Conservation (phyloP, 2,113 vertebrate genomes). For the Castor canadensis region DNA sequence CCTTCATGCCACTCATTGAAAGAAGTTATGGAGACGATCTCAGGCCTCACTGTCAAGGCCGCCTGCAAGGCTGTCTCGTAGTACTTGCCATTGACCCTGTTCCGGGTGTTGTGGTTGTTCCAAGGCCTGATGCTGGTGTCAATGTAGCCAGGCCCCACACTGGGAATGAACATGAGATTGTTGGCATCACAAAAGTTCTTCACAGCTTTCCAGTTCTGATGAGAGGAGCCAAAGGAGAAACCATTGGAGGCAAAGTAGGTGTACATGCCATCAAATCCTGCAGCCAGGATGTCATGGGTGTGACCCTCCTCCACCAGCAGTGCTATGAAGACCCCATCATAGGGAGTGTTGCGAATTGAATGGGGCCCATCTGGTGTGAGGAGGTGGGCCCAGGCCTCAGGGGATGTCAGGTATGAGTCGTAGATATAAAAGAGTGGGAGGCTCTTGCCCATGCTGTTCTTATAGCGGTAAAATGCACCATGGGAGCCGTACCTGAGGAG, state of each 20-base stretch:
- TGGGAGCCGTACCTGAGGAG: conserved; percentile 89
- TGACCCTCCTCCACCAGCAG: conserved; percentile 92
- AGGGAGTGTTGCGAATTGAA: conserved; percentile 88
- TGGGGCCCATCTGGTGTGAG: conserved; percentile 88
- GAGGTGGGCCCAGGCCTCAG: conserved; percentile 92
- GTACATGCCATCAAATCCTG: conserved; percentile 92
- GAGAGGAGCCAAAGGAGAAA: conserved; percentile 94
- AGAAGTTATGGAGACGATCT: conserved; percentile 92
- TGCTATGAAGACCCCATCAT: conserved; percentile 90
- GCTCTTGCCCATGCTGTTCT: conserved; percentile 87
- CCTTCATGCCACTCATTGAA: conserved; percentile 96
- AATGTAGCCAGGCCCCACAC: conserved; percentile 91
- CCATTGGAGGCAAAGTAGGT: conserved; percentile 95
- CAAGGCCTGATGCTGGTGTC: conserved; percentile 92
- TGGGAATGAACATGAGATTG: conserved; percentile 93
- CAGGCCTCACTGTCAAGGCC: conserved; percentile 88
- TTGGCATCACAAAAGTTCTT: conserved; percentile 92
- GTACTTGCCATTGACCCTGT: conserved; percentile 93
- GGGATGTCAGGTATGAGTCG: conserved; percentile 91
- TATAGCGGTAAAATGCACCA: conserved; percentile 91
- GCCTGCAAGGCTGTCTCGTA: conserved; percentile 93
- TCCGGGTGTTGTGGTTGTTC: conserved; percentile 94
- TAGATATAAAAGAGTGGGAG: conserved; percentile 94
- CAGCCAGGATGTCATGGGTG: conserved; percentile 89
- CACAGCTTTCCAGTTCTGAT: conserved; percentile 94